Evolutionary conservation across 2,888 invertebrate species (phyloP), one percentile per base, ranked within the genome.

Genomic region (Ophion costatus): DNA sequence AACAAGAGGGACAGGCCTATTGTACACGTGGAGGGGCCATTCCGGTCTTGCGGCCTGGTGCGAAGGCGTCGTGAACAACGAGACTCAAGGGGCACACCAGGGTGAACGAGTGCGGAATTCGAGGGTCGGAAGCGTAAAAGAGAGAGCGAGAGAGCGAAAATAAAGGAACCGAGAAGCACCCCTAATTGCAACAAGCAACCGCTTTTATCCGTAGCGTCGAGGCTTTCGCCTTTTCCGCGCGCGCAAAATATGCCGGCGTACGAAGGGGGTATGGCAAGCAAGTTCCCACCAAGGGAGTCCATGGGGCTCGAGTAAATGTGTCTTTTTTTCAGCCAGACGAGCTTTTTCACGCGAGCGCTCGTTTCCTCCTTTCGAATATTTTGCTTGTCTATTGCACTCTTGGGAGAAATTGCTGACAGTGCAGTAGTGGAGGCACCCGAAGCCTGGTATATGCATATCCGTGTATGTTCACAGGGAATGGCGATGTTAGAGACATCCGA

Each of bases 131-230:
- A 76, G 51, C 14, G 17, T 11, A 75, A 33, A 67, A 56, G 42
- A 56, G 80, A 69, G 74, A 42, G 73, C 64, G 67, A 14, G 20
- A 14, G 20, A 45, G 64, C 71, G 83, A 77, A 80, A 82, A 80
- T 81, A 69, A 70, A 64, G 73, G 67, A 83, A 75, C 71, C 24
- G 51, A 78, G 83, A 88, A 89, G 88, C 87, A 86, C 83, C 79
- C 88, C 87, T 91, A 90, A 90, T 91, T 91, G 89, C 90, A 90
- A 91, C 90, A 90, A 91, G 91, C 89, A 91, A 88, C 88, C 87
- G 84, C 88, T 87, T 89, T 90, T 90, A 91, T 88, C 87, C 84
- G 86, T 69, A 57, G 59, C 33, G 82, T 66, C 42, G 67, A 74
- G 70, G 70, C 79, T 63, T 64, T 56, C 64, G 56, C 69, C 71